These are phyloP conservation scores for Drosophila multiciliata DNA, from an alignment of 2,888 invertebrate genomes.

Conservation along the genomic window DNA sequence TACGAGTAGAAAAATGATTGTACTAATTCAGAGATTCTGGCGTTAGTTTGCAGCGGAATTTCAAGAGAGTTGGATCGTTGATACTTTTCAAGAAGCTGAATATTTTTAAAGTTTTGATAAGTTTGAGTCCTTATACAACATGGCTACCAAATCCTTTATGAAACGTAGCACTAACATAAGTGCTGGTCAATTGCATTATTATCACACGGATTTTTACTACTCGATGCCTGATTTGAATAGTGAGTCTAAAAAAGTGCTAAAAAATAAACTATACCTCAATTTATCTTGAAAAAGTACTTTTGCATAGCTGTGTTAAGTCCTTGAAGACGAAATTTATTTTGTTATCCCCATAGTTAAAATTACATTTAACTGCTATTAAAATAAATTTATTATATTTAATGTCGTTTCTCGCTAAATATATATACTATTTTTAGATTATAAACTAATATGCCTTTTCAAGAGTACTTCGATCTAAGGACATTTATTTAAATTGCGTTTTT, in stretches of 20 bases:
- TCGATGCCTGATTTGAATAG: slow-evolving; percentile 81
- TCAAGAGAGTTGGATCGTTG: slow-evolving; percentile 43
- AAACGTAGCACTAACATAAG: slow-evolving; percentile 57
- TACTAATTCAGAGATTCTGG: slow-evolving; percentile 17
- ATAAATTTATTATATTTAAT: not conserved
- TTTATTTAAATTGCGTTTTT: not conserved
- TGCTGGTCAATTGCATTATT: slow-evolving; percentile 84
- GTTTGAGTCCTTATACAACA: slow-evolving; percentile 32
- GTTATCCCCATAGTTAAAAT: too few relatives aligned
- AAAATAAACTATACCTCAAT: not conserved
- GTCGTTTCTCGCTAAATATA: not conserved
- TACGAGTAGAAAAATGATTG: slow-evolving; percentile 26
- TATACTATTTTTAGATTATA: not conserved
- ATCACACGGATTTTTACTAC: slow-evolving; percentile 83
- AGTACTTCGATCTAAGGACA: not conserved
- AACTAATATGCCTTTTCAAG: not conserved
- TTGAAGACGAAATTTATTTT: too few relatives aligned
- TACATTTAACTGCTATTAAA: not conserved
- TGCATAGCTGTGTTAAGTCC: not conserved
- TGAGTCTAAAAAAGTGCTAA: slow-evolving; percentile 54
- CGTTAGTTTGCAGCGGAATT: slow-evolving; percentile 50
- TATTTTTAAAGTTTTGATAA: not conserved
- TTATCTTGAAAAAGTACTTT: not conserved
- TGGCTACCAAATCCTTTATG: slow-evolving; percentile 61
- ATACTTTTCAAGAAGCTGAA: not conserved